Conservation (phyloP, 1,140 invertebrate genomes). For the Drosophila navojoa region DNA sequence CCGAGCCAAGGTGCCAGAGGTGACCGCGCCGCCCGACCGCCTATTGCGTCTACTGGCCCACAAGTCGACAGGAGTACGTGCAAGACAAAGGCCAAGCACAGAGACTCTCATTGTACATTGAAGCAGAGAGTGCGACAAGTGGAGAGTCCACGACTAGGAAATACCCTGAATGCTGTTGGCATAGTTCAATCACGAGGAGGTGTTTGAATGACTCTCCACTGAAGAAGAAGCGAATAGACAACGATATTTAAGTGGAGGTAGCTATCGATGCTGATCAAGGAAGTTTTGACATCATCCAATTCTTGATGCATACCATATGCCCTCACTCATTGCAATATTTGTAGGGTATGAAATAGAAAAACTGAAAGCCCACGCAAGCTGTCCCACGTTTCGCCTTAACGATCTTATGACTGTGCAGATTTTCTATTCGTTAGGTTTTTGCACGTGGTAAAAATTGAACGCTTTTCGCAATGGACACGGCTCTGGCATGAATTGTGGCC, state of each 20-base stretch:
- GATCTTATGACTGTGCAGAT: conserved; percentile 23
- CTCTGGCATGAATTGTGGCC: conserved; percentile 57
- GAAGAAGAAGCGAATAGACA: too few relatives aligned
- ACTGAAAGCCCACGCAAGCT: conserved; percentile 8
- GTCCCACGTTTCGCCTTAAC: conserved; percentile 34
- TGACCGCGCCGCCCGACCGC: conserved; percentile 26
- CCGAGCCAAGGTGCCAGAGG: background rate
- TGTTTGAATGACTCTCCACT: too few relatives aligned
- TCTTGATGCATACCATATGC: too few relatives aligned
- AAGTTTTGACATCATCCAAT: too few relatives aligned
- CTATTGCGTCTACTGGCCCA: conserved; percentile 40
- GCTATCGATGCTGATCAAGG: too few relatives aligned
- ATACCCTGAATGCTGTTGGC: too few relatives aligned
- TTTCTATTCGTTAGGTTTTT: background rate
- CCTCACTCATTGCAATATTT: too few relatives aligned
- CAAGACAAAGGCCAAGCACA: conserved; percentile 9
- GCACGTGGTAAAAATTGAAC: conserved; percentile 59
- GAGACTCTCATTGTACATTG: background rate
- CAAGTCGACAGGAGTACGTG: background rate
- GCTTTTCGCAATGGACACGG: conserved; percentile 47
- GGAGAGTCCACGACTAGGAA: too few relatives aligned
- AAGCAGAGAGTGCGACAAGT: background rate
- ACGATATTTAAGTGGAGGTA: too few relatives aligned
- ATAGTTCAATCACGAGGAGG: too few relatives aligned
- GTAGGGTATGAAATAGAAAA: background rate